phyloP scores from a whole-genome alignment of 2,888 invertebrate species.

The Drymonia ruficornis region DNA sequence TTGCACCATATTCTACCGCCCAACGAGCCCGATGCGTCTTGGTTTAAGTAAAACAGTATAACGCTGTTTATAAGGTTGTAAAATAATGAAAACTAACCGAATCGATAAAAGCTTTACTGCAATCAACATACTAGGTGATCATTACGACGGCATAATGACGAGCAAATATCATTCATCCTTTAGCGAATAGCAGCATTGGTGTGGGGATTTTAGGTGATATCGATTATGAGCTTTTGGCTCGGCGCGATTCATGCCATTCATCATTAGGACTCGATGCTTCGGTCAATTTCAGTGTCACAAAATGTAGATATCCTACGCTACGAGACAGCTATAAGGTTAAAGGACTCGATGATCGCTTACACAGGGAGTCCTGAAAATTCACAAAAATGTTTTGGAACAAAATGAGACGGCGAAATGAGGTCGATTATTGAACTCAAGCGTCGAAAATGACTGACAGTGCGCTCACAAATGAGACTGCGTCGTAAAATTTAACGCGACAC shows the following conservation, averaged over 20 bases:
- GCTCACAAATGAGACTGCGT: constrained; percentile 70
- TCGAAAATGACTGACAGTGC: constrained; percentile 66
- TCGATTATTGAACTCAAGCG: constrained; percentile 45
- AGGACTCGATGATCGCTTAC: neutral
- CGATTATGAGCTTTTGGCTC: too few relatives aligned
- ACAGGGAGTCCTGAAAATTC: neutral
- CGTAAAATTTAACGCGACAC: constrained; percentile 78
- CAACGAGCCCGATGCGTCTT: neutral
- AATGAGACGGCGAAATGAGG: constrained; percentile 32
- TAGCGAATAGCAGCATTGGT: too few relatives aligned
- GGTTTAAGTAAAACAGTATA: neutral
- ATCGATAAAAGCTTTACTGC: too few relatives aligned
- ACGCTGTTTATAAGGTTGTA: too few relatives aligned
- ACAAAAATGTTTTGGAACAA: constrained; percentile 30
- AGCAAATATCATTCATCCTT: too few relatives aligned
- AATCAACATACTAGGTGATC: too few relatives aligned
- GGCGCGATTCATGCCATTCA: neutral
- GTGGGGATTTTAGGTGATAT: too few relatives aligned
- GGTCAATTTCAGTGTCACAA: neutral
- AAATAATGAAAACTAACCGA: too few relatives aligned
- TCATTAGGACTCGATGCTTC: neutral
- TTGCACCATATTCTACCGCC: neutral
- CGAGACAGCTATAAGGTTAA: neutral
- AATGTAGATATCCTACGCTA: neutral
- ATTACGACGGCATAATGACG: too few relatives aligned